Conservation (phyloP, 2,797 vertebrate species). For the Zalophus californianus region DNA sequence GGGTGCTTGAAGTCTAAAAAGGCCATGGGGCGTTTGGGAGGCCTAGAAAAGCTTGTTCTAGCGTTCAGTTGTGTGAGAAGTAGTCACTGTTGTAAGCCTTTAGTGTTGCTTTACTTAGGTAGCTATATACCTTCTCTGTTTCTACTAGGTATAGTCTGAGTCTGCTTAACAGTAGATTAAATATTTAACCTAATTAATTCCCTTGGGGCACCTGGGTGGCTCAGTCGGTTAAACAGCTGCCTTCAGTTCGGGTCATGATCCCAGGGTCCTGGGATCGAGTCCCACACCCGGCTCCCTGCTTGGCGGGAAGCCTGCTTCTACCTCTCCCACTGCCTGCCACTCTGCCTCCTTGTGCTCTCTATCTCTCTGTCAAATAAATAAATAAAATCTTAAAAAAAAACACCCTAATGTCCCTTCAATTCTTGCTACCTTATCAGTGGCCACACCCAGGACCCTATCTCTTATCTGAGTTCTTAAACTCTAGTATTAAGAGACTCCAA, state of each 20-base stretch:
- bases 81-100: background rate
- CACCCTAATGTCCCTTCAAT: background rate
- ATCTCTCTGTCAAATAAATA: too few relatives aligned
- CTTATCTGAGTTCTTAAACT: background rate
- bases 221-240: too few relatives aligned
- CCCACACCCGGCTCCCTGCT: too few relatives aligned
- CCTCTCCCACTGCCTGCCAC: too few relatives aligned
- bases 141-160: background rate
- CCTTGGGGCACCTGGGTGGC: too few relatives aligned
- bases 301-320: too few relatives aligned
- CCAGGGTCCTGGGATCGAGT: too few relatives aligned
- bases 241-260: too few relatives aligned
- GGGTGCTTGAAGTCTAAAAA: background rate
- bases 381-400: background rate
- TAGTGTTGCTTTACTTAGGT: slow-evolving; percentile 5
- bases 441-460: background rate
- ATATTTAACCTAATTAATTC: background rate
- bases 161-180: background rate
- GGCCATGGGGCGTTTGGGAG: background rate
- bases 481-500: background rate
- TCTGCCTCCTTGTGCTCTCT: too few relatives aligned
- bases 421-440: background rate
- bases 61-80: background rate
- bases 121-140: background rate
- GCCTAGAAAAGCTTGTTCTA: background rate